These are phyloP conservation scores for Drosophila prosaltans DNA, from an alignment of 1,140 invertebrate genomes.

Conservation along the genomic window DNA sequence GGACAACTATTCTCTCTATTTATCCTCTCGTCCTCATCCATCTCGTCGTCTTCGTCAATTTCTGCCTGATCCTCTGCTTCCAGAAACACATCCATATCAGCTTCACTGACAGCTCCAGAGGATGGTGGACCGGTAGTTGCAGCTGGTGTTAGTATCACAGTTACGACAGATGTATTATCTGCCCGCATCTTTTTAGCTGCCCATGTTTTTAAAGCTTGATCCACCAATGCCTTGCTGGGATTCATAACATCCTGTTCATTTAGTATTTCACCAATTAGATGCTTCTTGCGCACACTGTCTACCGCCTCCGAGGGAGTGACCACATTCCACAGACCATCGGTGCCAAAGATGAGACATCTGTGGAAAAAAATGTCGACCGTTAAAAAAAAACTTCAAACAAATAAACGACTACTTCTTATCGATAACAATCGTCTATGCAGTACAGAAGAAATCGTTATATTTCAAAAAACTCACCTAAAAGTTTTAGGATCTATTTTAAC, in stretches of 20 bases:
- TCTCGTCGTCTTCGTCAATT: conserved; percentile 28
- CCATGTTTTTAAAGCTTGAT: conserved; percentile 92
- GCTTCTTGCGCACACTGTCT: conserved; percentile 90
- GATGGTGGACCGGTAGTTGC: conserved; percentile 84
- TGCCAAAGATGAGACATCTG: conserved; percentile 96
- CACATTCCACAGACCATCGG: conserved; percentile 99
- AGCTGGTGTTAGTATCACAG: conserved; percentile 95
- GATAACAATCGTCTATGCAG: background rate
- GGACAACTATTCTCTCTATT: conserved; percentile 44
- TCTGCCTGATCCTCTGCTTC: conserved; percentile 28
- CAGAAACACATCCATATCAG: conserved; percentile 43
- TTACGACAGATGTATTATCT: conserved; percentile 97
- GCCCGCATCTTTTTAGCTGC: conserved; percentile 91
- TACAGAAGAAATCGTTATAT: no score
- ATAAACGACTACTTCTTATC: background rate
- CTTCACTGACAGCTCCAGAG: conserved; percentile 12
- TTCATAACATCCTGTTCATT: conserved; percentile 85
- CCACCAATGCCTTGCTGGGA: conserved; percentile 95
- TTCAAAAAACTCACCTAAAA: conserved; percentile 84
- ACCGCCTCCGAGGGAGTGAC: conserved; percentile 93
- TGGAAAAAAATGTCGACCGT: conserved; percentile 66
- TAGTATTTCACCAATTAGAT: conserved; percentile 88
- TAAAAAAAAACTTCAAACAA: background rate
- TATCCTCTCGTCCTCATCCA: conserved; percentile 27
- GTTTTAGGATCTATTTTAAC: conserved; percentile 91